These are phyloP conservation scores for Apamea epomidion DNA, from an alignment of 2,888 invertebrate species.

Conservation along the genomic window DNA sequence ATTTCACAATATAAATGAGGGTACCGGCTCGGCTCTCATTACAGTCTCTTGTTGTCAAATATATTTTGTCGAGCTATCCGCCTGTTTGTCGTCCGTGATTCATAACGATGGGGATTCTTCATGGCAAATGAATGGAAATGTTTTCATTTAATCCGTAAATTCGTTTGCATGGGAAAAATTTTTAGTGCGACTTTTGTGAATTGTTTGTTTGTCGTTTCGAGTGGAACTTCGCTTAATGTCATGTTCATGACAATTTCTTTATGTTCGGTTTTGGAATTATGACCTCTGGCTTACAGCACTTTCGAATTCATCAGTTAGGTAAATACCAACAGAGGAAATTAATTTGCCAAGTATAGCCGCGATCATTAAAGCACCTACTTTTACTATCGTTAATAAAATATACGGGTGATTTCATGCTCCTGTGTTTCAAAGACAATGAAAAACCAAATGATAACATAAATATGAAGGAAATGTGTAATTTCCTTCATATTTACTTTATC, in stretches of 20 bases:
- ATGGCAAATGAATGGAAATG: conserved; percentile 62
- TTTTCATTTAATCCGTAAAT: conserved; percentile 58
- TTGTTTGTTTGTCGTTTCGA: conserved; percentile 30
- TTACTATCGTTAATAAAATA: neutral
- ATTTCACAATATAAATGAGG: conserved; percentile 48
- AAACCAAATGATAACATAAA: no score
- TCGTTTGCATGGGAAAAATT: conserved; percentile 44
- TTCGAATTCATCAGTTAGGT: neutral
- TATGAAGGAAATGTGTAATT: no score
- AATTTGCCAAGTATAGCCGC: neutral
- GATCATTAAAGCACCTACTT: neutral
- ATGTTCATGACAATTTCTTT: conserved; percentile 3
- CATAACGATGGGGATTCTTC: conserved; percentile 59
- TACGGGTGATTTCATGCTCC: neutral
- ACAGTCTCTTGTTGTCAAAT: conserved; percentile 57
- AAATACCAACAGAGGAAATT: neutral
- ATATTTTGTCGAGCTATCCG: conserved; percentile 60
- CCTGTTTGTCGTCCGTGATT: conserved; percentile 56
- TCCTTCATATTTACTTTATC: conserved; percentile 5
- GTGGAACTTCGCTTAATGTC: conserved; percentile 19
- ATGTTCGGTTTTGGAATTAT: neutral
- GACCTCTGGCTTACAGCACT: neutral
- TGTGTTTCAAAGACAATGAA: neutral
- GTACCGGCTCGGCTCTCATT: conserved; percentile 48
- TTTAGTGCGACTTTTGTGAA: conserved; percentile 26